Base-by-base conservation (phyloP, 2,888 invertebrate species). In the Mimachlamys varia region DNA sequence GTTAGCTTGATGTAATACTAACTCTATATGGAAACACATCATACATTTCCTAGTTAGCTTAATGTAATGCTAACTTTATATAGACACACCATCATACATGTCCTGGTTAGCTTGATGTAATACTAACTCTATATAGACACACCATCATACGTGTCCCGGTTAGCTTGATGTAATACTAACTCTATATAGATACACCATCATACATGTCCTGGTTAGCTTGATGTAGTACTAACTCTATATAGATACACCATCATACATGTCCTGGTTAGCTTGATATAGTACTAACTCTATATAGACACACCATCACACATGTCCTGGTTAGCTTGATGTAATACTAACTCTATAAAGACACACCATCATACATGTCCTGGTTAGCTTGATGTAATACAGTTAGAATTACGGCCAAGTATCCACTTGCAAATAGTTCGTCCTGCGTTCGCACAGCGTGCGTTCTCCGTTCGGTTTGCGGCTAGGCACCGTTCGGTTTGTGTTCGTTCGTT, bases 1-100 rank as follows among this genome's bases (percentile, higher is more conserved):
- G 62, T 62, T n/a, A 62, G 62, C 62, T 62, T 62, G 62, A n/a
- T 62, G 62, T 62, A 62, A 62, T 22, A 44, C 44, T 44, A 62
- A n/a, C 1, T 22, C 1, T 27, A n/a, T 19, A 44, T 7, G 7
- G 44, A 44, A 44, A 44, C 44, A 44, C 44, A 44, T 44, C 44
- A 44, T 3, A 44, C 44, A 44, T 15, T 4, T 53, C 53, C 53
- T 53, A 1, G 53, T 44, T 44, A 62, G 62, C 62, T 22, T 62
- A 4, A 62, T 62, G 62, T 62, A 62, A 22, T 62, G n/a, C 53
- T 53, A 5, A 17, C 53, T 12, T 7, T 44, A 44, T 44, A 7
- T 3, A 44, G 4, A 44, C 44, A 44, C 3, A 44, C 44, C 7
- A 44, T 44, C 44, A 44, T 44, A 44, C 44, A 44, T 44, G 53